Percentiles rank a stretch among this genome's conserved stretches.
Evolutionary conservation across 2,113 vertebrate genomes (phyloP).

Genomic region (Prietella phreatophila): DNA sequence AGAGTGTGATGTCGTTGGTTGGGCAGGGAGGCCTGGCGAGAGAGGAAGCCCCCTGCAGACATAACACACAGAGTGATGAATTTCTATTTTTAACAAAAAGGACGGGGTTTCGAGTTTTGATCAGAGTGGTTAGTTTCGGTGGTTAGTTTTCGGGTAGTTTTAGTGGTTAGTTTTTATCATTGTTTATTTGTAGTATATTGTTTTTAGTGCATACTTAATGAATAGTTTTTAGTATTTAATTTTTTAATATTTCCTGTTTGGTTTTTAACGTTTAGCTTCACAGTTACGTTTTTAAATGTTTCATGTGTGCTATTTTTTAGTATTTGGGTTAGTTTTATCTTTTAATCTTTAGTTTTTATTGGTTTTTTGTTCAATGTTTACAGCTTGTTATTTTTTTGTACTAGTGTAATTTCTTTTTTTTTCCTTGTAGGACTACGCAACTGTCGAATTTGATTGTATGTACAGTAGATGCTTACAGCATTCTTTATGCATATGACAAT

Average conservation of each 20-base stretch:
- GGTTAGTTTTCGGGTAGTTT: not conserved
- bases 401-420: not conserved
- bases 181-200: not conserved
- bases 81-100: not conserved
- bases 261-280: too few species aligned
- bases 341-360: not conserved
- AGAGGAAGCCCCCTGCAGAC: slow-evolving; percentile 77
- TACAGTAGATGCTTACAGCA: not conserved
- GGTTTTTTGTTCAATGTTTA: not conserved
- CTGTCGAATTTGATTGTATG: not conserved
- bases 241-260: not conserved
- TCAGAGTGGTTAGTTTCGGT: not conserved
- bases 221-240: not conserved
- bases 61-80: slow-evolving; percentile 46
- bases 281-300: not conserved
- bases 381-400: not conserved
- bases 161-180: not conserved
- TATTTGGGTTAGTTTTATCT: not conserved
- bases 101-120: not conserved
- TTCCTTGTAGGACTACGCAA: too few species aligned
- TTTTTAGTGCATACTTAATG: not conserved
- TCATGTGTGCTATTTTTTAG: not conserved
- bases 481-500: not conserved
- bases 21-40: slow-evolving; percentile 71
- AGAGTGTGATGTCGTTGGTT: slow-evolving; percentile 72